Evolutionary conservation across 1,140 invertebrate genomes (phyloP), one percentile per base, ranked within the genome.

Genomic region (Theocolax elegans): DNA sequence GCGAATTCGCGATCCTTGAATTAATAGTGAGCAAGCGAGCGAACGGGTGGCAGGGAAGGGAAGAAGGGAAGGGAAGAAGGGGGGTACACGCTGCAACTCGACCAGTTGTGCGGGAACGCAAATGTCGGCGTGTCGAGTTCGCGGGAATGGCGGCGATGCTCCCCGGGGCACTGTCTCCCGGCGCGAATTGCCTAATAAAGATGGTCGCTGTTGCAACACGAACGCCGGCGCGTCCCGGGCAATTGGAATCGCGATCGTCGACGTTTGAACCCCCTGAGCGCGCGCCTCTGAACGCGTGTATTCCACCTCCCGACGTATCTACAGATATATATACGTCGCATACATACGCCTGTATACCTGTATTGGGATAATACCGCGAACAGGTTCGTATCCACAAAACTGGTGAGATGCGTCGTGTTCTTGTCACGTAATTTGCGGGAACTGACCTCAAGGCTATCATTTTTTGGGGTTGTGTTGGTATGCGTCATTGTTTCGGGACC

Each of bases 181-280:
- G 21, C 54, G 27, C 31, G 58, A 69, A 69, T 69, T 53, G 58
- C 48, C 48, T 69, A 69, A 69, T 69, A 62, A 62, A 46, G 67
- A 69, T 38, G 25, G 12, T 53, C 31, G 9, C 27, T 42, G 35
- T 59, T 59, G 40, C 54, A 23, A 21, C n/a, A 23, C 53, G 1
- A 40, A 19, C 19, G 7, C n/a, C 25, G n/a, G 25, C 19, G 42
- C 17, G 3, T 56, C 19, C 40, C 1, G 17, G 29, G n/a, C 53
- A 67, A 66, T 66, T 54, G 51, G 15, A 42, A 66, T 44, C 38
- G 63, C 23, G 9, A 46, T 31, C 21, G 23, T 59, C 56, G 21
- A 25, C 35, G 35, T 40, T 15, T 6, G 4, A 35, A 10, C 31
- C 10, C 10, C 4, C 15, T n/a, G n/a, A n/a, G n/a, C n/a, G n/a